phyloP scores from a whole-genome alignment of 2,888 invertebrate genomes.

The Oasisia sp. region DNA sequence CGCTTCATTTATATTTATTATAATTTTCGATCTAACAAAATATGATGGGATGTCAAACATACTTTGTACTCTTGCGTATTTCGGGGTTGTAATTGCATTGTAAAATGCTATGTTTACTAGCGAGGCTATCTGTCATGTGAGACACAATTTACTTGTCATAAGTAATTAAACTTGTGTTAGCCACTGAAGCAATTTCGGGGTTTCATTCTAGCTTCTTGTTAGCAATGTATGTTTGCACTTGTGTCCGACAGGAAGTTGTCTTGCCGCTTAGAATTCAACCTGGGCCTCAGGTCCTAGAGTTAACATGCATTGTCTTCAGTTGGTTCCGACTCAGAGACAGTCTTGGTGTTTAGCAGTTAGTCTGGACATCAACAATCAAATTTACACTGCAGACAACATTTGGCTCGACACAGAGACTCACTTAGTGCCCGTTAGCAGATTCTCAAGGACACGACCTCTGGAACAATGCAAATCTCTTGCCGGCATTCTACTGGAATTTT shows the following conservation, averaged over 20 bases:
- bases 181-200: too few species aligned
- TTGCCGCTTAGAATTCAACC: too few species aligned
- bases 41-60: not conserved
- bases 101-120: not conserved
- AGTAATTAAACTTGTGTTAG: too few species aligned
- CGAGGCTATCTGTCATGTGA: not conserved
- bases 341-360: too few species aligned
- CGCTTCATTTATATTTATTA: too few species aligned
- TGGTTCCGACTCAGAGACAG: too few species aligned
- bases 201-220: too few species aligned
- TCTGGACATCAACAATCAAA: too few species aligned
- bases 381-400: not conserved
- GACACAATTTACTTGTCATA: not conserved
- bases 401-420: not conserved
- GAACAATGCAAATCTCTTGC: slow-evolving; percentile 13
- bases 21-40: not conserved
- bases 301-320: too few species aligned
- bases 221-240: too few species aligned
- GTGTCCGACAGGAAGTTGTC: too few species aligned
- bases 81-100: not conserved
- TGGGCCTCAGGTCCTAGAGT: too few species aligned
- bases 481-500: not conserved
- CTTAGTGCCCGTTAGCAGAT: not conserved
- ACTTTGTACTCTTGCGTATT: not conserved
- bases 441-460: not conserved